Evolutionary conservation across 2,797 vertebrate genomes (phyloP).

Genomic region (Rallus crepitans): DNA sequence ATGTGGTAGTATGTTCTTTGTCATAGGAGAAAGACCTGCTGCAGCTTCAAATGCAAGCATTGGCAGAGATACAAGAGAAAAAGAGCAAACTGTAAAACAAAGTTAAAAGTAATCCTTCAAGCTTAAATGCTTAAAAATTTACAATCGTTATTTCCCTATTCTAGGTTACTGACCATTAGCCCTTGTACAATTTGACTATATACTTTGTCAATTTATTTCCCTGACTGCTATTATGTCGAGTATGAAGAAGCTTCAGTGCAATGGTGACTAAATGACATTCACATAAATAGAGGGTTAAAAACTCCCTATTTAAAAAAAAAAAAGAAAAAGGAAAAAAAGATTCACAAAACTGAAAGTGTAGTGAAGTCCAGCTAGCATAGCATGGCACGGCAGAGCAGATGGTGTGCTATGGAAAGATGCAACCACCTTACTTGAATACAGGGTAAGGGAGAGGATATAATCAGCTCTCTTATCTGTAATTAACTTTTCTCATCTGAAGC

Average conservation of each 20-base stretch:
- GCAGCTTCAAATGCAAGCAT: background rate
- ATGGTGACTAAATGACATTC: background rate
- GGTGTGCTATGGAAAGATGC: background rate
- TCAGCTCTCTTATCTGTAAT: constrained; percentile 44
- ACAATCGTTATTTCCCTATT: background rate
- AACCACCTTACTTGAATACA: background rate
- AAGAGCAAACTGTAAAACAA: background rate
- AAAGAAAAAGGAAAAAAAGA: background rate
- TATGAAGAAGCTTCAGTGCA: background rate
- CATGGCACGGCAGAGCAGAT: background rate
- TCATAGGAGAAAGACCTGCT: background rate
- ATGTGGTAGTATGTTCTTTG: background rate
- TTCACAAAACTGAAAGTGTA: background rate
- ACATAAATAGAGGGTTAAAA: background rate
- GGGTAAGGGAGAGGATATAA: background rate
- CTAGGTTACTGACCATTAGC: background rate
- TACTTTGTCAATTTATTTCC: background rate
- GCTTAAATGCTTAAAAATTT: background rate
- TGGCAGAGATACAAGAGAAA: background rate
- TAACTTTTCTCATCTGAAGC: constrained; percentile 41
- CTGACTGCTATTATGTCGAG: background rate
- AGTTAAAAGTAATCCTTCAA: too few species aligned
- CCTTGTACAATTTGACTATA: background rate
- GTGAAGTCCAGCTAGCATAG: background rate
- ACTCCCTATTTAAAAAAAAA: background rate